Evolutionary conservation across 92 coral and sea anemone species (phyloP).

Genomic region (Phenganax subtilis): DNA sequence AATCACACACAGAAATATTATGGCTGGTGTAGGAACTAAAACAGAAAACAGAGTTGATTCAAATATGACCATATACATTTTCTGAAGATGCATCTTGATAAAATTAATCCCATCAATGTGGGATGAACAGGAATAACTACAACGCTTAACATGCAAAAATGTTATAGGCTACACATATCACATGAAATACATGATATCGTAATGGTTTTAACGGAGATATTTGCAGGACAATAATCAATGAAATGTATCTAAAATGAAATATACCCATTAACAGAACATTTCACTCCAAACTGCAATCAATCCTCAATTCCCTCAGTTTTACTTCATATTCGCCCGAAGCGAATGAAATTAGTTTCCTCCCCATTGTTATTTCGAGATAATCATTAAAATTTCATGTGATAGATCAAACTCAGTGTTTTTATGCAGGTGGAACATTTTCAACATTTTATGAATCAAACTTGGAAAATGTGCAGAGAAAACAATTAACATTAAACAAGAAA

Average conservation of each 20-base stretch:
- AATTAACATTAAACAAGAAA: background rate
- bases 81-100: background rate
- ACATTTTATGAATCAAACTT: background rate
- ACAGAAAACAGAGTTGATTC: slow-evolving; percentile 35
- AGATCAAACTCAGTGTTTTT: slow-evolving; percentile 8
- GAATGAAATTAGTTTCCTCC: background rate
- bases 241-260: background rate
- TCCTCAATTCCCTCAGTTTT: too few relatives aligned
- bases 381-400: slow-evolving; percentile 34
- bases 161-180: background rate
- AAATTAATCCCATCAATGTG: too few relatives aligned
- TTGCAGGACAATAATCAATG: background rate
- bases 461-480: background rate
- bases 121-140: too few relatives aligned
- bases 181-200: background rate
- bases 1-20: slow-evolving; percentile 96
- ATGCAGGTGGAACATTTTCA: slow-evolving; percentile 26
- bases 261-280: slow-evolving; percentile 12
- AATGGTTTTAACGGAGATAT: background rate
- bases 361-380: slow-evolving; percentile 3
- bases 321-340: too few relatives aligned
- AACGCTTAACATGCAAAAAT: too few relatives aligned
- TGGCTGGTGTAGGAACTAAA: slow-evolving; percentile 99
- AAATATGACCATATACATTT: background rate
- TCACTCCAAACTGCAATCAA: background rate